phyloP scores from a whole-genome alignment of 2,888 invertebrate species.

The Zelleria hepariella region DNA sequence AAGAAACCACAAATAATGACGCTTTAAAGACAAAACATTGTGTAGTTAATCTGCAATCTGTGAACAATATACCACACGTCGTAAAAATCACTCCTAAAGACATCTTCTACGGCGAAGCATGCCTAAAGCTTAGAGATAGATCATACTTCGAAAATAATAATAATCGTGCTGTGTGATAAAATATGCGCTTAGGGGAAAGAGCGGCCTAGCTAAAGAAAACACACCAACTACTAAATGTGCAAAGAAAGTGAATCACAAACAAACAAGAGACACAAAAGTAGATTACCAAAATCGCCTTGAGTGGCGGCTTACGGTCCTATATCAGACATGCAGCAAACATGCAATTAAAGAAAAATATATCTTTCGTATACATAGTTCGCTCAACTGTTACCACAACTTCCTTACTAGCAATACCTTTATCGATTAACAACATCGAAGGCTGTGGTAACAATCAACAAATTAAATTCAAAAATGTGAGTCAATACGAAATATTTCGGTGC shows the following conservation, averaged over 20 bases:
- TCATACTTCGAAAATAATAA: conserved; percentile 54
- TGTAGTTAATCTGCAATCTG: conserved; percentile 2
- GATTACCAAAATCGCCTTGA: conserved; percentile 66
- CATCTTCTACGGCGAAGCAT: conserved; percentile 68
- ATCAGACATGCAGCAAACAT: conserved; percentile 67
- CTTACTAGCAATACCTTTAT: conserved; percentile 11
- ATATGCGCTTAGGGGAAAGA: conserved; percentile 66
- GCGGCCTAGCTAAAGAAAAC: conserved; percentile 69
- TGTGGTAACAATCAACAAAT: conserved; percentile 45
- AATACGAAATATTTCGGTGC: conserved; percentile 19
- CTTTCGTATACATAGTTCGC: conserved; percentile 32
- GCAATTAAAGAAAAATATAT: conserved; percentile 60
- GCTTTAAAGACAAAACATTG: neutral
- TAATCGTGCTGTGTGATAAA: conserved; percentile 69
- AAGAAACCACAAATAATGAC: neutral
- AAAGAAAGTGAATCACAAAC: conserved; percentile 65
- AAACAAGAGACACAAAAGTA: conserved; percentile 42
- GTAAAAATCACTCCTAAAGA: conserved; percentile 22
- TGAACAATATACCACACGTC: conserved; percentile 2
- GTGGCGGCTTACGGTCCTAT: conserved; percentile 66
- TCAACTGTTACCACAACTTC: conserved; percentile 50
- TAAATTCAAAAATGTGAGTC: conserved; percentile 28
- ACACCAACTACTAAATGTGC: conserved; percentile 67
- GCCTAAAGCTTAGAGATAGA: conserved; percentile 64
- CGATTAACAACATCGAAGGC: conserved; percentile 18